Conservation (phyloP, 2,797 vertebrate genomes). For the Halcyon leucocephala region DNA sequence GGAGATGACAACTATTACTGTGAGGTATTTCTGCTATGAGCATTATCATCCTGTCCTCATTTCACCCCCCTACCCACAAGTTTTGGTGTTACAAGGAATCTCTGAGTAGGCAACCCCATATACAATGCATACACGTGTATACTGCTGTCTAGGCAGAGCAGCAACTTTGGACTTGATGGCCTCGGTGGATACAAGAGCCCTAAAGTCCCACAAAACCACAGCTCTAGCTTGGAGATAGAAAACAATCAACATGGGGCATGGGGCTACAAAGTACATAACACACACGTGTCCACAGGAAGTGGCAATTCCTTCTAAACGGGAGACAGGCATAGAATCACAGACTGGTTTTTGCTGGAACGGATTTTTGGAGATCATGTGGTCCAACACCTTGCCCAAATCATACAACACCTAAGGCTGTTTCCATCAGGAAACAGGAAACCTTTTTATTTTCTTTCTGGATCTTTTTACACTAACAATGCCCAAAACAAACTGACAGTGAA, state of each 20-base stretch:
- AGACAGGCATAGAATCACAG: neutral
- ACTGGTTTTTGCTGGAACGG: neutral
- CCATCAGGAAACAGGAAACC: neutral
- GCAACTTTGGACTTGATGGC: neutral
- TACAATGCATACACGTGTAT: accelerated
- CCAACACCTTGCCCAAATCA: neutral
- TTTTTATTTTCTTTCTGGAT: neutral
- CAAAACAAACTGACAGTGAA: neutral
- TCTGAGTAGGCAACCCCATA: neutral
- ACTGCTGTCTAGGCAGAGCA: neutral
- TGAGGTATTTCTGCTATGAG: slow-evolving; percentile 43
- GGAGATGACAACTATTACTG: slow-evolving; percentile 49
- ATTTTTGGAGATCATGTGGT: neutral
- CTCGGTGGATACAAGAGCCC: neutral
- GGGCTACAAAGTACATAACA: neutral
- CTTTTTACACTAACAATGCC: neutral
- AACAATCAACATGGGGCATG: neutral
- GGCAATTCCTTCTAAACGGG: neutral
- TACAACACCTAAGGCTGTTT: neutral
- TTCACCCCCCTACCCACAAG: neutral
- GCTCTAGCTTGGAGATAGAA: neutral
- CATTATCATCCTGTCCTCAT: neutral
- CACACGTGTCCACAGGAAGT: accelerated
- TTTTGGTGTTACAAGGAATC: neutral
- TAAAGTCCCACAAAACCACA: neutral